phyloP scores from a whole-genome alignment of 2,888 invertebrate species.

The Tetropium fuscum region DNA sequence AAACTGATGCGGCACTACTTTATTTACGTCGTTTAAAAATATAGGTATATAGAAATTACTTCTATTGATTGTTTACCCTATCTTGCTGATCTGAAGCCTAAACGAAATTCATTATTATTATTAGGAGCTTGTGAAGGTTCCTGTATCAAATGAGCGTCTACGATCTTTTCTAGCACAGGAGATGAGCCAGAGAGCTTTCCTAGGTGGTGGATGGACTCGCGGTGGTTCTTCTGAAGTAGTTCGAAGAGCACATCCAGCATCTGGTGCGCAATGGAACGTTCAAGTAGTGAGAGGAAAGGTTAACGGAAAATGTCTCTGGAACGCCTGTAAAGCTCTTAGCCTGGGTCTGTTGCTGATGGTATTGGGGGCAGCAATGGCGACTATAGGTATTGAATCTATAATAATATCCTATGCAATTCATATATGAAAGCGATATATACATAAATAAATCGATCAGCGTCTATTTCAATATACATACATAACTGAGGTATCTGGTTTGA shows the following conservation, averaged over 20 bases:
- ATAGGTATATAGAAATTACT: too few relatives aligned
- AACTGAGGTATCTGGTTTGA: too few relatives aligned
- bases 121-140: too few relatives aligned
- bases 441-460: too few relatives aligned
- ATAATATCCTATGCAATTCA: neutral
- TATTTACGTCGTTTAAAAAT: too few relatives aligned
- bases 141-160: too few relatives aligned
- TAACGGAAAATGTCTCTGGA: conserved; percentile 92
- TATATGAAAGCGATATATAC: too few relatives aligned
- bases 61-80: too few relatives aligned
- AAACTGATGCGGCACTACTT: too few relatives aligned
- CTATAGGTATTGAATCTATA: conserved; percentile 74
- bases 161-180: conserved; percentile 11
- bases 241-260: conserved; percentile 80
- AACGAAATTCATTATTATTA: too few relatives aligned
- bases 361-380: conserved; percentile 93
- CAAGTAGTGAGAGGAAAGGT: conserved; percentile 89
- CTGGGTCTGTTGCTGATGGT: conserved; percentile 89
- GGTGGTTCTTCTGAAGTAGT: conserved; percentile 64
- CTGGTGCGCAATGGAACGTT: conserved; percentile 88
- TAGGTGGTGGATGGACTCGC: conserved; percentile 66
- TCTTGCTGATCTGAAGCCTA: too few relatives aligned
- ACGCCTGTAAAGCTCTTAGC: conserved; percentile 92
- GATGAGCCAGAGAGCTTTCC: conserved; percentile 59
- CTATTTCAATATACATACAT: too few relatives aligned